Evolutionary conservation across 2,113 vertebrate species (phyloP), one percentile per base, ranked within the genome.

Genomic region (Lampris incognitus): DNA sequence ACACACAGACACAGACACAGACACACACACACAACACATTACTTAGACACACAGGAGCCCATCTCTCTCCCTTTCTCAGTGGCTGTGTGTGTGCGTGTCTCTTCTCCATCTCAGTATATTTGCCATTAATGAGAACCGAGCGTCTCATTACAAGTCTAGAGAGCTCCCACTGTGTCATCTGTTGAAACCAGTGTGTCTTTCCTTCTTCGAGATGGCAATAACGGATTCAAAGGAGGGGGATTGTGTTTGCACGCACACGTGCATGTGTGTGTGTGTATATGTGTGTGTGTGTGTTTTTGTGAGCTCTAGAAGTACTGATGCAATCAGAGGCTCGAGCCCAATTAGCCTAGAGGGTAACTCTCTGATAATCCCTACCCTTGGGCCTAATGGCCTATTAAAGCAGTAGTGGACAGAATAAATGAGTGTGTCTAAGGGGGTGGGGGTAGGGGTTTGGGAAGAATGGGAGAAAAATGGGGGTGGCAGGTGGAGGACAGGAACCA

Each of bases 341-440:
- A 92, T 94, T 93, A 93, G 92, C 90, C 91, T 79, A 71, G 72
- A 90, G 91, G 89, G 88, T 91, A 89, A 92, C 83, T 85, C 81
- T 77, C 85, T 89, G 89, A 92, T 89, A 92, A 85, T 87, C 88
- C 87, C 81, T 85, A 90, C 79, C 89, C 85, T 86, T 87, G 88
- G 84, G 87, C 86, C 78, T 92, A 90, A 92, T 93, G 88, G 85
- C 84, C 86, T 89, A 89, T 92, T 92, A 92, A 84, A 88, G 83
- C 83, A 88, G 74, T 79, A 85, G 85, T 79, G 86, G 82, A 81
- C 79, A 88, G 85, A 93, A 91, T 90, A 90, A 90, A 87, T 74
- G 67, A 91, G 78, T 79, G 72, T 83, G 74, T 84, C 72, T 72
- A 61, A 60, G 48, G 38, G 72, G 58, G 78, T 67, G 40, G 9